phyloP scores from a whole-genome alignment of 2,888 invertebrate species.

The Nasonovia ribisnigri region DNA sequence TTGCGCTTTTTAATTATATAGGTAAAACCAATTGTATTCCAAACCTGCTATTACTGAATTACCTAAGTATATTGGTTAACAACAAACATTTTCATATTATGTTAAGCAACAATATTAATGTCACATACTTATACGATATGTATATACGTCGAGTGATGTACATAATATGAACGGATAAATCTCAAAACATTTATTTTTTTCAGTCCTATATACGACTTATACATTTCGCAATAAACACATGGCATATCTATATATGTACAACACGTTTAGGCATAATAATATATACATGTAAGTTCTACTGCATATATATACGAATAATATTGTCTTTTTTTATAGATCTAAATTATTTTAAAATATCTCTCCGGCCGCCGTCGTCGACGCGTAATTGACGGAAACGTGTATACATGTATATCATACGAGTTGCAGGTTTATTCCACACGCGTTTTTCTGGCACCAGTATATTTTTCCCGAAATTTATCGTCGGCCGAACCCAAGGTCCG shows the following conservation, averaged over 20 bases:
- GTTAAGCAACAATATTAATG: too few species aligned
- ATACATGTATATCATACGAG: not conserved
- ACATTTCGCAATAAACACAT: not conserved
- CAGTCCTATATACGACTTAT: not conserved
- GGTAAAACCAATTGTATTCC: not conserved
- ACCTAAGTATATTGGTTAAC: too few species aligned
- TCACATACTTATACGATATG: not conserved
- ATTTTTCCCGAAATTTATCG: conserved; percentile 52
- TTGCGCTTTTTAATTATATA: not conserved
- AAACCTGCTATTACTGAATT: not conserved
- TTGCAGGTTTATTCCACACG: conserved; percentile 4
- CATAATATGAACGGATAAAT: not conserved
- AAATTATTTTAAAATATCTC: not conserved
- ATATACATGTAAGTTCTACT: not conserved
- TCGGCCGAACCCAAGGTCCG: conserved; percentile 32
- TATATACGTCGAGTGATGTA: not conserved
- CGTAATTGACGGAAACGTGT: conserved; percentile 35
- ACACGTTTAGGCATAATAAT: not conserved
- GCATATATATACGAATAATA: not conserved
- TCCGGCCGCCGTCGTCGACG: not conserved
- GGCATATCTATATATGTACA: not conserved
- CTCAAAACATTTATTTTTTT: not conserved
- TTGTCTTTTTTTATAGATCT: not conserved
- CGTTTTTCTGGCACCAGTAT: conserved; percentile 12
- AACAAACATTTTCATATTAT: too few species aligned